A percentile compares a stretch with the other conserved stretches of the same genome.
Evolutionary conservation across 2,113 vertebrate genomes (phyloP).

Genomic region (Syrrhaptes paradoxus): DNA sequence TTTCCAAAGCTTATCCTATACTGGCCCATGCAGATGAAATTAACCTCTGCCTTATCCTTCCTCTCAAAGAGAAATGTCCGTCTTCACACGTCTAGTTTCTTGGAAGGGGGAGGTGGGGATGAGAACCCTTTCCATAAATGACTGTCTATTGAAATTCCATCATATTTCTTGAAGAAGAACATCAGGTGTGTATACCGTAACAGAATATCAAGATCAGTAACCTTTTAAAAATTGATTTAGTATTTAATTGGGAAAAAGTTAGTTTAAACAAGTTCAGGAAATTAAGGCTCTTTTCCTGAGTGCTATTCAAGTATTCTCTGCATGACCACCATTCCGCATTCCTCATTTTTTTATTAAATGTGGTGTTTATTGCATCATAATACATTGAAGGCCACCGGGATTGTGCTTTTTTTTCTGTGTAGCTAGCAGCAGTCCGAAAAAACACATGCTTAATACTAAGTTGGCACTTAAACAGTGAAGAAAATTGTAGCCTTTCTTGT

Average conservation of each 20-base stretch:
- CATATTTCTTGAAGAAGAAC: neutral
- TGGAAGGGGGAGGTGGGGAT: slow-evolving; percentile 16
- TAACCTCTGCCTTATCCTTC: slow-evolving; percentile 63
- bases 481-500: neutral
- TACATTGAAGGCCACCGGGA: neutral
- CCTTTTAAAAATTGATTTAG: neutral
- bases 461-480: neutral
- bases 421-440: neutral
- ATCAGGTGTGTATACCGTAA: neutral
- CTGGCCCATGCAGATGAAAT: slow-evolving; percentile 36
- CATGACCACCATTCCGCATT: neutral
- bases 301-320: neutral
- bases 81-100: slow-evolving; percentile 14
- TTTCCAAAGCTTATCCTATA: slow-evolving; percentile 38
- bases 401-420: neutral
- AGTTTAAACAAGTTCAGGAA: neutral
- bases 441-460: neutral
- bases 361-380: neutral
- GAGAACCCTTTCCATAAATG: slow-evolving; percentile 32
- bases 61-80: slow-evolving; percentile 36
- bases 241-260: neutral
- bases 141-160: neutral
- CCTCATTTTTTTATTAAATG: neutral
- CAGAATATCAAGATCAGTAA: neutral
- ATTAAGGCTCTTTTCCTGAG: neutral